These are phyloP conservation scores for Agrypnia vestita DNA, from an alignment of 1,140 invertebrate species.

Conservation along the genomic window DNA sequence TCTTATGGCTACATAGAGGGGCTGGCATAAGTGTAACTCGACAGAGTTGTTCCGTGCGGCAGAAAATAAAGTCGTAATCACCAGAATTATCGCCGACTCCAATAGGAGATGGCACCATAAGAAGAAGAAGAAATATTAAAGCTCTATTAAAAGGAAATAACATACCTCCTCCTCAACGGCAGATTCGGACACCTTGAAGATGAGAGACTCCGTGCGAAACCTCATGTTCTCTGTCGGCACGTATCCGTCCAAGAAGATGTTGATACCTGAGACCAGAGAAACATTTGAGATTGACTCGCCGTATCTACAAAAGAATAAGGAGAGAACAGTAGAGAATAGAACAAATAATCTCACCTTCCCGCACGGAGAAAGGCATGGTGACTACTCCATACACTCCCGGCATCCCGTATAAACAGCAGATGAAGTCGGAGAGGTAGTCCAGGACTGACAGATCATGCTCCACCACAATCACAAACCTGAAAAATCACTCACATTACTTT, in stretches of 20 bases:
- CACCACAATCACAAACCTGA: conserved; percentile 97
- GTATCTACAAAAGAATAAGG: too few relatives aligned
- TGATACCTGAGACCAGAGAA: conserved; percentile 82
- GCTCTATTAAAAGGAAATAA: too few relatives aligned
- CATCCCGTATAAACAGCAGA: conserved; percentile 98
- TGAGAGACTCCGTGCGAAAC: conserved; percentile 96
- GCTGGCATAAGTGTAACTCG: too few relatives aligned
- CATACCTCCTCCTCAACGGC: conserved; percentile 95
- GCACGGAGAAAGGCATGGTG: conserved; percentile 99
- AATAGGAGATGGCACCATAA: too few relatives aligned
- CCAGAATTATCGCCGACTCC: too few relatives aligned
- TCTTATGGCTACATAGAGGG: too few relatives aligned
- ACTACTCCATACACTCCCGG: conserved; percentile 99
- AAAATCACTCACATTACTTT: not conserved
- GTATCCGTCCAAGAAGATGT: conserved; percentile 99
- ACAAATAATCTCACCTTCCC: conserved; percentile 83
- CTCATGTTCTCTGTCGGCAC: conserved; percentile 99
- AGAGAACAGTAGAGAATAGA: not conserved
- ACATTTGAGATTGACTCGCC: not conserved
- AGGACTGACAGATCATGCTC: conserved; percentile 99
- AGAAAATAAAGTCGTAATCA: too few relatives aligned
- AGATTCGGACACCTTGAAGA: conserved; percentile 99
- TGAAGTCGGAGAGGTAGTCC: conserved; percentile 99
- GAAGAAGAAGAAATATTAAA: too few relatives aligned
- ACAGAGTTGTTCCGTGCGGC: too few relatives aligned